phyloP scores from a whole-genome alignment of 2,888 invertebrate genomes.

The Onthophagus sagittarius region DNA sequence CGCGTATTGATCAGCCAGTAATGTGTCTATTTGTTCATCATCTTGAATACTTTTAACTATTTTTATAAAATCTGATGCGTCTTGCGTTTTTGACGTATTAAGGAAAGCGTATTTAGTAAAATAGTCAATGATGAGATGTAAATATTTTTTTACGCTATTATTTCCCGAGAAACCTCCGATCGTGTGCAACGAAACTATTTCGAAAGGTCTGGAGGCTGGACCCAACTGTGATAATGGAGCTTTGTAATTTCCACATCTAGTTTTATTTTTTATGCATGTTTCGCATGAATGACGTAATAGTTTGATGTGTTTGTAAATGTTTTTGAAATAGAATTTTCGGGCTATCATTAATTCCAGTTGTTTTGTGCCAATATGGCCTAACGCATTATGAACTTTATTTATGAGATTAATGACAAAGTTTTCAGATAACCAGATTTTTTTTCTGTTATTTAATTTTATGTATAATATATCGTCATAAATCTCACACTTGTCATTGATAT shows the following conservation, averaged over 20 bases:
- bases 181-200: conserved; percentile 36
- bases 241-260: conserved; percentile 29
- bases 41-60: conserved; percentile 21
- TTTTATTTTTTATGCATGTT: conserved; percentile 34
- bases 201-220: conserved; percentile 33
- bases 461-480: conserved; percentile 9
- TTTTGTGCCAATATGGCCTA: too few relatives aligned
- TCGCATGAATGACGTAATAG: background rate
- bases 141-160: conserved; percentile 34
- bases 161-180: conserved; percentile 34
- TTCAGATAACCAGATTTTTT: conserved; percentile 13
- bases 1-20: conserved; percentile 9
- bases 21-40: background rate
- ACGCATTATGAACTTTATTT: too few relatives aligned
- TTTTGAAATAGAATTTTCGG: too few relatives aligned
- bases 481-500: conserved; percentile 1
- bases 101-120: conserved; percentile 34
- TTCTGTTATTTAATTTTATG: conserved; percentile 8
- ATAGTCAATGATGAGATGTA: conserved; percentile 35
- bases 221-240: conserved; percentile 29
- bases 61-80: conserved; percentile 32
- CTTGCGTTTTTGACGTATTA: conserved; percentile 31
- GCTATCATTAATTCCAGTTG: too few relatives aligned
- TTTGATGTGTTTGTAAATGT: too few relatives aligned
- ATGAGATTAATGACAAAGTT: background rate